Evolutionary conservation across 2,113 vertebrate species (phyloP).

Genomic region (Leptocoma aspasia): DNA sequence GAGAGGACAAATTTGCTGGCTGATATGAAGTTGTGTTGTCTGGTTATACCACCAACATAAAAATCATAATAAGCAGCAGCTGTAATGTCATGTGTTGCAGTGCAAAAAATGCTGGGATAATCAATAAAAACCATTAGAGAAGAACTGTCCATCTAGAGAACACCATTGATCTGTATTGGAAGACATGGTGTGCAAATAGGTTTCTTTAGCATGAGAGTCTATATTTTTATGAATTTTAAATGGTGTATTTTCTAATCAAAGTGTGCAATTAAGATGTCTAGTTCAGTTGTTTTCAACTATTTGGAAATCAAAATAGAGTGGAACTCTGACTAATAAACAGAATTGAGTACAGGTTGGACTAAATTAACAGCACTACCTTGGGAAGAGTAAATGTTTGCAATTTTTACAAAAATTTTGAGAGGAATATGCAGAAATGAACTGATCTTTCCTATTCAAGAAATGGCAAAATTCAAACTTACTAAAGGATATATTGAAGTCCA

Average conservation of each 20-base stretch:
- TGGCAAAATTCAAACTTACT: background rate
- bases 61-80: background rate
- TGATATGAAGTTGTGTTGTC: background rate
- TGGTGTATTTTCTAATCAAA: background rate
- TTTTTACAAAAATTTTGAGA: background rate
- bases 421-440: background rate
- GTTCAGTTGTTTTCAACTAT: background rate
- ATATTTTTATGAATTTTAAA: background rate
- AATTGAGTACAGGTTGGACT: background rate
- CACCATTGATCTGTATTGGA: background rate
- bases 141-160: background rate
- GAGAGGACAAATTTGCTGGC: background rate
- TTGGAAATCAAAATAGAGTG: background rate
- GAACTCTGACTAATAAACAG: background rate
- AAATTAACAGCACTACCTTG: background rate
- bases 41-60: background rate
- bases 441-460: background rate
- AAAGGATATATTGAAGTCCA: background rate
- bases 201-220: background rate
- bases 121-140: background rate
- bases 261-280: background rate
- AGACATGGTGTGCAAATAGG: background rate
- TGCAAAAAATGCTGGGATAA: background rate
- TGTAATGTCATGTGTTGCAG: background rate
- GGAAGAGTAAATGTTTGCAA: background rate